Base-by-base conservation (phyloP, 2,113 vertebrate genomes). In the Hippolais icterina region DNA sequence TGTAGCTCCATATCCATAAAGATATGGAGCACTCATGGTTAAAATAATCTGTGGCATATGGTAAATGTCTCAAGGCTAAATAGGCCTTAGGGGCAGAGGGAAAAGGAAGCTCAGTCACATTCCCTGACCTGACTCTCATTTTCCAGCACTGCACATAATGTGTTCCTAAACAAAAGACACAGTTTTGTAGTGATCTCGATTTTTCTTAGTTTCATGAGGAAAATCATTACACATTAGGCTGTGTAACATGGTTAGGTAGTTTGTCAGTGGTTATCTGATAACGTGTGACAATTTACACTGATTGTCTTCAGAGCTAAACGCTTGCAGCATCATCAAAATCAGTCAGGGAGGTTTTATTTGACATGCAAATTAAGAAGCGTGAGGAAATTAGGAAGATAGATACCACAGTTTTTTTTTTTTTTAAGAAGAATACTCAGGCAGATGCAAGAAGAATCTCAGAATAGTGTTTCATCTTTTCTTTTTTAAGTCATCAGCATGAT, bases 321-420 rank as follows among this genome's bases (percentile, higher is more conserved):
- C 60, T 78, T 78, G 31, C 79, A 64, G 37, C 53, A 35, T 78
- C 89, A 91, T 89, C 90, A 90, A 12, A 94, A 96, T 80, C 69
- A 83, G 42, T 53, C 5, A 0, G 20, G 47, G 52, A 61, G 29
- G 29, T 59, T 93, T 86, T 76, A 61, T 71, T 75, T 90, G 83
- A 86, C 90, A 89, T 86, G 79, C 37, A 92, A 92, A 95, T 97
- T 61, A 86, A 87, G 64, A 74, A 84, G 18, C 29, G 14, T 56
- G 35, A 59, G 87, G 63, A 92, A 94, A 95, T 70, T 50, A 70
- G 39, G 83, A 84, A 79, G 27, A 74, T 66, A 68, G 23, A 72
- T 25, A 31, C 6, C 16, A 25, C 11, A 7, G 7, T 2, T 35
- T 42, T 57, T 29, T 65, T 28, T 65, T 42, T 70, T 21, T 35